Percentiles rank a stretch among this genome's conserved stretches.
Conservation (phyloP, 2,113 vertebrate species). For the Oenanthe melanoleuca region DNA sequence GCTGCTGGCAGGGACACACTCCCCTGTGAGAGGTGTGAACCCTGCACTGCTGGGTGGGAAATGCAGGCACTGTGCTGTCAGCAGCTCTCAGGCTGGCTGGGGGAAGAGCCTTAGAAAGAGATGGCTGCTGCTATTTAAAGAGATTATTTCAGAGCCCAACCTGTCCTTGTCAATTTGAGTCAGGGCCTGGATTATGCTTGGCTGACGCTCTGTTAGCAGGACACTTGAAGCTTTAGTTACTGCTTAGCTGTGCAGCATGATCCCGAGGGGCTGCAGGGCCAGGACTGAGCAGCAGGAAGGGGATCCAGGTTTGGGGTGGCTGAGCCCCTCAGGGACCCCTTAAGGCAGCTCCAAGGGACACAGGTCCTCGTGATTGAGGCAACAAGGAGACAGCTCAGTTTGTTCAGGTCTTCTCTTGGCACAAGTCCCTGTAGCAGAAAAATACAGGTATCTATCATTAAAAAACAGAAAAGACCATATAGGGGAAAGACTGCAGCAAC, state of each 20-base stretch:
- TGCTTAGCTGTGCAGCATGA: conserved; percentile 27
- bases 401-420: fast-evolving
- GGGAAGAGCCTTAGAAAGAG: conserved; percentile 16
- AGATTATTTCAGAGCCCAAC: conserved; percentile 64
- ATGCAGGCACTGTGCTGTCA: neutral
- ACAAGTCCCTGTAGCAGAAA: neutral
- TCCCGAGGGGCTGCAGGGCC: neutral
- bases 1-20: neutral
- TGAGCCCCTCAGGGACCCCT: neutral
- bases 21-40: conserved; percentile 5
- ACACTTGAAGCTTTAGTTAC: conserved; percentile 53
- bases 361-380: fast-evolving
- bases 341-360: neutral
- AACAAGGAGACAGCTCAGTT: neutral
- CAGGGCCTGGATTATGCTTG: conserved; percentile 61
- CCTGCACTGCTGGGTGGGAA: neutral
- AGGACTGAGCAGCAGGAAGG: fast-evolving
- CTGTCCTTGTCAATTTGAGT: conserved; percentile 76
- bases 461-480: neutral
- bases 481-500: neutral
- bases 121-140: conserved; percentile 72
- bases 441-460: neutral
- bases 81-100: neutral
- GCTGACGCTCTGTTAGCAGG: conserved; percentile 52
- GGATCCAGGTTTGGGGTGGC: neutral